A percentile compares a stretch with the other conserved stretches of the same genome.
phyloP scores from a whole-genome alignment of 2,888 invertebrate species.

The Hypsopygia costalis region DNA sequence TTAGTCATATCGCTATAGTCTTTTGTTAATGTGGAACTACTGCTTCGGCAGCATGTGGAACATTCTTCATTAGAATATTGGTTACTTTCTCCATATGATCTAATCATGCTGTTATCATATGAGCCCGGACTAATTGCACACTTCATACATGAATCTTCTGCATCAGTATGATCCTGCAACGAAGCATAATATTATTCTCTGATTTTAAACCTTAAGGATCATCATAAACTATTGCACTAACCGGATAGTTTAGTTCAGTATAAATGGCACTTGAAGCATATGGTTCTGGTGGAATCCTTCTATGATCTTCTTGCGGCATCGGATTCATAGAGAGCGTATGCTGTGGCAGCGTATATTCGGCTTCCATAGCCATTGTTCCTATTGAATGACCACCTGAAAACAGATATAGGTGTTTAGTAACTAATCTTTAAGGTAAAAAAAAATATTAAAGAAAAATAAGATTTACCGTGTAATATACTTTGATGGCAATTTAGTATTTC shows the following conservation, averaged over 20 bases:
- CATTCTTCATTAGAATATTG: constrained; percentile 74
- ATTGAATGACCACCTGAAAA: constrained; percentile 66
- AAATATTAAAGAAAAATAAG: constrained; percentile 3
- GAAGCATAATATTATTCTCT: constrained; percentile 9
- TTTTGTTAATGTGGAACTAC: constrained; percentile 70
- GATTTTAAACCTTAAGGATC: too few relatives aligned
- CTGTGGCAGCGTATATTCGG: constrained; percentile 72
- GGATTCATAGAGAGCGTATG: constrained; percentile 55
- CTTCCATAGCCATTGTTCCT: constrained; percentile 69
- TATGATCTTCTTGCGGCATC: constrained; percentile 55
- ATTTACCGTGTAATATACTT: constrained; percentile 57
- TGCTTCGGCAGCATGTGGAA: constrained; percentile 70
- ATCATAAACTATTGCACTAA: constrained; percentile 26
- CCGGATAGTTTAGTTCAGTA: constrained; percentile 72
- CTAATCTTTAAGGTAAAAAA: too few relatives aligned
- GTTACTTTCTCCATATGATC: constrained; percentile 68
- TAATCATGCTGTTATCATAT: constrained; percentile 75
- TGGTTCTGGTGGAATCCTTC: constrained; percentile 81
- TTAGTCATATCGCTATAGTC: constrained; percentile 76
- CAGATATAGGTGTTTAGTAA: too few relatives aligned
- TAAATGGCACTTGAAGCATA: constrained; percentile 87
- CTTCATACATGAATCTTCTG: constrained; percentile 78
- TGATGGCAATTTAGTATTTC: constrained; percentile 72
- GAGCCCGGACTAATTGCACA: constrained; percentile 78
- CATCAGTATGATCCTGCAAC: constrained; percentile 69